Evolutionary conservation across 2,888 invertebrate species (phyloP).

Genomic region (Nephrotoma flavescens): DNA sequence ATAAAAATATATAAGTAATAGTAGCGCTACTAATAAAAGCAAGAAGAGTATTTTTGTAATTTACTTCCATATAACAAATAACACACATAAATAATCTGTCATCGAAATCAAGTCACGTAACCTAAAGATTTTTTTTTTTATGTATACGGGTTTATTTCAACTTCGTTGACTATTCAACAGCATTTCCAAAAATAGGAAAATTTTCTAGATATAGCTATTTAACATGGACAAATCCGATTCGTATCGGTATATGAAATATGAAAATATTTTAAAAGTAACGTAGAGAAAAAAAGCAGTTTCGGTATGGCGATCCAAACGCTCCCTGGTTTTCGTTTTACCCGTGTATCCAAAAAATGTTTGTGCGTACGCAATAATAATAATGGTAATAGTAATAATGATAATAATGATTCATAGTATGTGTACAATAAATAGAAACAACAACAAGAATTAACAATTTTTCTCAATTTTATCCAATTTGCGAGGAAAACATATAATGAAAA

Average conservation of each 20-base stretch:
- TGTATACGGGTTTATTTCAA: neutral
- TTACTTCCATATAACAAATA: neutral
- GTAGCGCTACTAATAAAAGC: neutral
- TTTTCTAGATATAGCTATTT: neutral
- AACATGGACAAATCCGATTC: neutral
- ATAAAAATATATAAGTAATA: neutral
- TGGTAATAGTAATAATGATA: neutral
- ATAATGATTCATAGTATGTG: neutral
- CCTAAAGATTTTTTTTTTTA: neutral
- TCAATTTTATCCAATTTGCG: neutral
- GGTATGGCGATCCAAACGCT: neutral
- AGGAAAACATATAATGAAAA: neutral
- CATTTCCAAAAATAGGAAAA: neutral
- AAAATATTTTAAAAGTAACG: neutral
- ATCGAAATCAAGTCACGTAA: slow-evolving; percentile 5
- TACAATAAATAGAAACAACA: neutral
- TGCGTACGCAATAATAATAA: neutral
- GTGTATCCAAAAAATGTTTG: neutral
- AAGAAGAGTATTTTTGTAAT: neutral
- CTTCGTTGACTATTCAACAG: neutral
- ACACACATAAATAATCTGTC: slow-evolving; percentile 1
- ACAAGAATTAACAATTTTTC: neutral
- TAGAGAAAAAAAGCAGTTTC: neutral
- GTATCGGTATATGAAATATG: neutral
- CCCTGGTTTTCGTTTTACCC: neutral